Evolutionary conservation across 2,888 invertebrate genomes (phyloP), one percentile per base, ranked within the genome.

Genomic region (Rhagophthalmus giganteus): DNA sequence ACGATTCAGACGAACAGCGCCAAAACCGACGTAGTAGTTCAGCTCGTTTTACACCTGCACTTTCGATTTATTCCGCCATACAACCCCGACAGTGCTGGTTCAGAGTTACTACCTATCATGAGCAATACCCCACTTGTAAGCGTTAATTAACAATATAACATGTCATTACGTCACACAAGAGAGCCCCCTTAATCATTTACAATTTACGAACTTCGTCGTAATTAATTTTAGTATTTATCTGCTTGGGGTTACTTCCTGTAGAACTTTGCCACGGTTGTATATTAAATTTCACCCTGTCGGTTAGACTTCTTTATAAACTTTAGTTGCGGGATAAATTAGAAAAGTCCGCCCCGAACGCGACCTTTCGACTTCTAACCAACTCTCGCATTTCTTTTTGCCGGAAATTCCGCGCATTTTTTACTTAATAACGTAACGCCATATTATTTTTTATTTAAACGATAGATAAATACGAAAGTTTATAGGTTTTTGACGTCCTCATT

Each of bases 161-260:
- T 55, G 51, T 51, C 46, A 48, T 48, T 53, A 53, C 46, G 54
- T 57, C 57, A 54, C 46, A 47, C 57, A 50, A 48, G 48, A 54
- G 45, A 50, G 33, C 44, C 49, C 40, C 57, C 53, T 58, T 57
- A 58, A 57, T 60, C 60, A 58, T 54, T 55, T 57, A 60, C 48
- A 56, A 55, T 54, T 53, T 58, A 48, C 55, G 39, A 58, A 58
- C 46, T 54, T 55, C 24, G 45, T 45, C 41, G 58, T 54, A 58
- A 58, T 58, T 55, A 55, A 58, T 58, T 55, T 58, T 57, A 54
- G 40, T 54, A 57, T 57, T 57, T 54, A 57, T 54, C 52, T 51
- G 42, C 45, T 54, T 54, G 54, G 44, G 49, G 51, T 56, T 58
- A 52, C 49, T 54, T 56, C 51, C 51, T 45, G 45, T 40, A 35